Base-by-base conservation (phyloP, 2,888 invertebrate genomes). In the Eulithis prunata region DNA sequence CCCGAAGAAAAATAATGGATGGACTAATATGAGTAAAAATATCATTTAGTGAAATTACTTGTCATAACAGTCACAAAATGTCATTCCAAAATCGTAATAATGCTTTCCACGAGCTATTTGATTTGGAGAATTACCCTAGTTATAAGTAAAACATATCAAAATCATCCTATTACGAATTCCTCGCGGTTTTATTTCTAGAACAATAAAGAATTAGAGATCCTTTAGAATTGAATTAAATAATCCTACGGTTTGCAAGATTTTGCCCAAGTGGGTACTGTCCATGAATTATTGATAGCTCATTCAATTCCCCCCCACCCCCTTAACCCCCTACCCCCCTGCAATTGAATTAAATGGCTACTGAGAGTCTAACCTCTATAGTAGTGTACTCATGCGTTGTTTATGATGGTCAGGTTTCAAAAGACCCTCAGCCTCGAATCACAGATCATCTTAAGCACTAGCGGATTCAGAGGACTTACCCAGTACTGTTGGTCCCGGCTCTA, bases 271-370 rank as follows among this genome's bases (percentile, higher is more conserved):
- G 45, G 13, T 43, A 53, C 61, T 36, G 7, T n/a, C 62, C 56
- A 62, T 62, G 60, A 60, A 60, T 60, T 60, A 60, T 60, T 60
- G 60, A 60, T 60, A 12, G 59, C 58, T 51, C 58, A 59, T 59
- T 59, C 59, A 52, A 52, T 52, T 49, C 32, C 46, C 32, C 10
- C 13, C 46, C 43, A 21, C 14, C 43, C 38, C 13, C n/a, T 38
- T 8, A 2, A 13, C 0, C 47, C 6, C 28, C 43, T 12, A 2
- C 21, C 41, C 43, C 63, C 72, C 64, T 69, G 68, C 82, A 75
- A 82, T 82, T 82, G 81, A 79, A 82, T 80, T 78, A 82, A 81
- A 82, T 75, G 74, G 72, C 70, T 64, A 64, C 71, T 71, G 67
- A 60, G 64, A 36, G 45, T 38, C 21, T 49, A 41, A 21, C 49